Evolutionary conservation across 2,113 vertebrate species (phyloP), one percentile per base, ranked within the genome.

Genomic region (Macroglossus sobrinus): DNA sequence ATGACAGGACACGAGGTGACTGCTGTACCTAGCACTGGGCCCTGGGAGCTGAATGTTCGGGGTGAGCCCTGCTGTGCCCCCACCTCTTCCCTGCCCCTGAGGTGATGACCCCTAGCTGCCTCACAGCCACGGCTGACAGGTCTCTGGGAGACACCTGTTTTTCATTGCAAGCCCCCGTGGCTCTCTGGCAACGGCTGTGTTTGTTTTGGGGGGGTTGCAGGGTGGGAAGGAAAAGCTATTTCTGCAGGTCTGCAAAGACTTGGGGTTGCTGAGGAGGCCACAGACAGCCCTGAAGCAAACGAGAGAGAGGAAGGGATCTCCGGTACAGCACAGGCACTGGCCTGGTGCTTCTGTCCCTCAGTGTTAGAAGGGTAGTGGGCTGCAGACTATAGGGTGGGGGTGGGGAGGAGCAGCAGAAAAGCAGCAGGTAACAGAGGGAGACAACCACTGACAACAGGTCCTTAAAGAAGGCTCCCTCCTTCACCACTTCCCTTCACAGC

Each of bases 61-160:
- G n/a, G 55, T 14, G 30, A 84, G 45, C 11, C 47, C 55, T 78
- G 88, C 9, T 4, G 2, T 22, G 66, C 24, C 69, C 38, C 55
- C 5, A 19, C 14, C 28, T 14, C 80, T 61, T 13, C 86, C 15
- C 28, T 21, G 71, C 19, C 38, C 50, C 45, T 4, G 19, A 59
- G 33, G 87, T 4, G 1, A 79, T 84, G 92, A 96, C 96, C 96
- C 88, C 71, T 53, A 66, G 82, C 64, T 76, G 95, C 75, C 7
- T 7, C 3, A 1, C 85, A 55, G 91, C 72, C 40, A 0, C 4
- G 69, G 94, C 84, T 87, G 69, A 92, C 64, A 80, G 86, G 94
- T 94, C 63, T 72, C 94, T 9, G 4, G 50, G 87, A 96, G 96
- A 96, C 96, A 98, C 95, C 96, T 96, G 96, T 88, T 98, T 98